Evolutionary conservation across 2,888 invertebrate species (phyloP), one percentile per base, ranked within the genome.

Genomic region (Sinelater perroti): DNA sequence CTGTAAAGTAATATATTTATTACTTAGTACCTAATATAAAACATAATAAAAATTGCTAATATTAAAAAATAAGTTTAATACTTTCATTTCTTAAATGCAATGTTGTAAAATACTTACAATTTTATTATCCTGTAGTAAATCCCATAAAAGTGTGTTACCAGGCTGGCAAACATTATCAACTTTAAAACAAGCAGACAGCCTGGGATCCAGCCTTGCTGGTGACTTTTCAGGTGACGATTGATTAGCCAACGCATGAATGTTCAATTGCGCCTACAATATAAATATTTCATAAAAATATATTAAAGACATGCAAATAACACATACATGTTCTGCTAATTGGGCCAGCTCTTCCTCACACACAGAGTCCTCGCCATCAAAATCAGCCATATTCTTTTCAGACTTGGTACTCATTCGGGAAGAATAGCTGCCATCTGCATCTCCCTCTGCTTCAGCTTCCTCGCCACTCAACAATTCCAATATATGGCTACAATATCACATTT

Each of bases 351-450:
- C 93, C 71, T 94, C 94, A 72, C 93, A 92, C 1, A 89, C 91
- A 5, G 93, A 93, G 71, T 93, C 93, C 70, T 90, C 90, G 3
- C 95, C 95, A 71, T 96, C 96, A 71, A 96, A 91, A 77, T 96
- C 95, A 0, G 93, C 94, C 86, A 95, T 89, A 76, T 95, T 95
- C 67, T 95, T 94, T 70, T 95, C 95, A 1, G 95, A 95, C 79
- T 95, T 95, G 67, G 91, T 93, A 61, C 94, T 95, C 81, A 94
- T 88, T 21, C 92, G 86, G 0, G 95, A 95, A n/a, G 95, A 95
- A 67, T 94, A 93, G 71, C 94, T 94, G n/a, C 93, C 94, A 62
- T 82, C 81, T n/a, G 72, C 78, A 54, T 80, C 79, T 11, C 78
- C 80, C 65, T 79, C 78, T 1, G 72, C 75, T 70, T 88, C 88